Conservation (phyloP, 2,888 invertebrate species). For the Stenolophus ochropezus region DNA sequence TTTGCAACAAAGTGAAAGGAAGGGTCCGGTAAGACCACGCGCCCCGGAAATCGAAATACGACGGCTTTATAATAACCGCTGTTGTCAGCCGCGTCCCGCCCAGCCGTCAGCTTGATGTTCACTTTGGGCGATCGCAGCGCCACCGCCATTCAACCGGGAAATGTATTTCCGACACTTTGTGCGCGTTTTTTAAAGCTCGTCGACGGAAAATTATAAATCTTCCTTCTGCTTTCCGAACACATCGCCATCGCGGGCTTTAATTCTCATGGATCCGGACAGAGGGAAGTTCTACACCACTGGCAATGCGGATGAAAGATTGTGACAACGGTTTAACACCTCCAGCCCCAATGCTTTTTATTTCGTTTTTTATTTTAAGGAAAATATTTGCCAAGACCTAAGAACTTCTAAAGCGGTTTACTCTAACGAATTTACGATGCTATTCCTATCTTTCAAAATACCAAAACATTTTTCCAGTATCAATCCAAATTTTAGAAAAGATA, state of each 20-base stretch:
- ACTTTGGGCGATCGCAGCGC: conserved; percentile 42
- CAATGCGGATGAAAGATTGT: conserved; percentile 29
- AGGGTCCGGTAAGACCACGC: too few species aligned
- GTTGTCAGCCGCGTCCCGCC: conserved; percentile 12
- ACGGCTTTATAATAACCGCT: conserved; percentile 52
- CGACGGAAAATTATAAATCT: conserved; percentile 53
- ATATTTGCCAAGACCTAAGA: background rate
- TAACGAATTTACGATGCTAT: background rate
- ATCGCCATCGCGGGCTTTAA: conserved; percentile 31
- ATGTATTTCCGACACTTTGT: conserved; percentile 56
- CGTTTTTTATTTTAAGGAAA: background rate
- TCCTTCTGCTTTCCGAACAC: conserved; percentile 51
- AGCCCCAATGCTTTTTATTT: background rate
- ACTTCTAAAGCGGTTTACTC: background rate
- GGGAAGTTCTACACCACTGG: background rate
- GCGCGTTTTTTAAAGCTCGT: conserved; percentile 49
- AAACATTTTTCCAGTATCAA: background rate
- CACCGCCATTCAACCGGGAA: conserved; percentile 49
- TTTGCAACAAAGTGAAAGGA: too few species aligned
- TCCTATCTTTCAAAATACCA: background rate
- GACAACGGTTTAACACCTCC: conserved; percentile 6
- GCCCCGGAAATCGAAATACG: conserved; percentile 52
- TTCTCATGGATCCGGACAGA: conserved; percentile 36
- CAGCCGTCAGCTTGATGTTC: conserved; percentile 47
- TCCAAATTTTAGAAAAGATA: too few species aligned